Conservation (phyloP, 1,140 invertebrate genomes). For the Hirudo medicinalis region DNA sequence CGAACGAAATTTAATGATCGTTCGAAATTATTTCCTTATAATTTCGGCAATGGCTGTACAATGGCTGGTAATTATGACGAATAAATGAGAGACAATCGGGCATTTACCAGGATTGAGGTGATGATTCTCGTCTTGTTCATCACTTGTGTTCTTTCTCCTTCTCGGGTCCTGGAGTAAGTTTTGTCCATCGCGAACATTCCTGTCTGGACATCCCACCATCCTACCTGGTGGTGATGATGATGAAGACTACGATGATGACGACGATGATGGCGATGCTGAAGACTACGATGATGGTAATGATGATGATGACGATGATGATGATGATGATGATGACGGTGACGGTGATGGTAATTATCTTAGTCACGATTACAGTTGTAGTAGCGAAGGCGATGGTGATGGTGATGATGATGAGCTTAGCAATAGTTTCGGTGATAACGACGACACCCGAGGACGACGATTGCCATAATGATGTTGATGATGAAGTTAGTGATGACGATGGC, state of each 20-base stretch:
- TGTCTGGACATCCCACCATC: neutral
- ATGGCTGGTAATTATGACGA: neutral
- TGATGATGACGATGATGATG: neutral
- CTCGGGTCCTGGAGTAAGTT: neutral
- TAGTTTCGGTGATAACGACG: too few species aligned
- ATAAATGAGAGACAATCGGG: neutral
- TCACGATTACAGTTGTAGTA: neutral
- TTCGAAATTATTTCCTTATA: neutral
- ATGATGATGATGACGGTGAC: neutral
- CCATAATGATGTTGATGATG: neutral
- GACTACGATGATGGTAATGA: neutral
- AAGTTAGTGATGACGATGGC: neutral
- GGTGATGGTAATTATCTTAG: too few species aligned
- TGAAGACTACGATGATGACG: neutral
- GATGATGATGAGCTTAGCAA: neutral
- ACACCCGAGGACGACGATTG: too few species aligned
- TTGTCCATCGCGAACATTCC: neutral
- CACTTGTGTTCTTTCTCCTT: constrained; percentile 25
- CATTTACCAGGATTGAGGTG: constrained; percentile 13
- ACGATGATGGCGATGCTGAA: neutral
- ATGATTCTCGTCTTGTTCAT: constrained; percentile 15
- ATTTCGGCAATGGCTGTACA: neutral
- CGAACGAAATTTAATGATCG: neutral
- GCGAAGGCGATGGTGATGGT: too few species aligned
- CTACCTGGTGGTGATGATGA: neutral